These are phyloP conservation scores for Passerina amoena DNA, from an alignment of 2,113 vertebrate species.

Conservation along the genomic window DNA sequence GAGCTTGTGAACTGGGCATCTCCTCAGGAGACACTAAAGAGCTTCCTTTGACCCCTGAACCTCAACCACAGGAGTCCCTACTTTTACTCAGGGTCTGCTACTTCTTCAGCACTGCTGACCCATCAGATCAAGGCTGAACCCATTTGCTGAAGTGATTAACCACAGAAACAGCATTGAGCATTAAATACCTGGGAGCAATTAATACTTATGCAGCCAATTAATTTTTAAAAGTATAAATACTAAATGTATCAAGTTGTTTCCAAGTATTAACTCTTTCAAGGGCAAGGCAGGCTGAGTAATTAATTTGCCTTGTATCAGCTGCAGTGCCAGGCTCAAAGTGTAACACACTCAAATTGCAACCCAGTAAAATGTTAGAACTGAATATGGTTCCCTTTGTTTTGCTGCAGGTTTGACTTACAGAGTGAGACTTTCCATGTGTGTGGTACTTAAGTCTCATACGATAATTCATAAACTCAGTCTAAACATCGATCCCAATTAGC, in stretches of 20 bases:
- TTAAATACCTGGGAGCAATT: neutral
- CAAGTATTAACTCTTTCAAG: neutral
- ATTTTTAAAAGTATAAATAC: neutral
- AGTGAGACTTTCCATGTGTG: neutral
- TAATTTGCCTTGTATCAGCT: neutral
- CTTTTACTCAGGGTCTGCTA: neutral
- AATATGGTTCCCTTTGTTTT: neutral
- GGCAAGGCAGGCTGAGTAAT: neutral
- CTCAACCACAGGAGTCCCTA: neutral
- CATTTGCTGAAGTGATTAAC: neutral
- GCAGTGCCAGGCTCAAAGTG: neutral
- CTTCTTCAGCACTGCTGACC: neutral
- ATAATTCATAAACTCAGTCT: neutral
- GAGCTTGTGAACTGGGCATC: fast-evolving
- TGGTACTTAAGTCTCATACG: neutral
- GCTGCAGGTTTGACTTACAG: neutral
- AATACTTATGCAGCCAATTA: neutral
- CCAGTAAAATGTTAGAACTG: neutral
- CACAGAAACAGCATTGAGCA: neutral
- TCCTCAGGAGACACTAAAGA: neutral
- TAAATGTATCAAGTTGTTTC: neutral
- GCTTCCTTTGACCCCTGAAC: neutral
- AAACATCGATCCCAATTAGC: neutral
- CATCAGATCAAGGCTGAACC: neutral
- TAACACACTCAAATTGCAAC: neutral